Evolutionary conservation across 2,113 vertebrate genomes (phyloP).

Genomic region (Balaeniceps rex): DNA sequence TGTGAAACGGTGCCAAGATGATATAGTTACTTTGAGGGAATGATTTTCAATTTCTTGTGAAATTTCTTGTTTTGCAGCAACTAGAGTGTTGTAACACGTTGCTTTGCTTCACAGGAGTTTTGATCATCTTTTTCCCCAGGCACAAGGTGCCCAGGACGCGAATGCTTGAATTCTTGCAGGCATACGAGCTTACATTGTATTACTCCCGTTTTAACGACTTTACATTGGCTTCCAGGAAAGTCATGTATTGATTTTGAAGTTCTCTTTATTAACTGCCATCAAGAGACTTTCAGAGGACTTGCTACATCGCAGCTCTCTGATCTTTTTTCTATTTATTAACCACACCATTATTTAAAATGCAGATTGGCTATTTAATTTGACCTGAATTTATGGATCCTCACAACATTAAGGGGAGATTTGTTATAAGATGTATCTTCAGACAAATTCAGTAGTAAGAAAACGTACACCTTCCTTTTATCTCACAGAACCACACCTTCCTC

Average conservation of each 20-base stretch:
- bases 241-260: slow-evolving; percentile 8
- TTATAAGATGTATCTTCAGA: not conserved
- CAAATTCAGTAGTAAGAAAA: not conserved
- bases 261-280: slow-evolving; percentile 2
- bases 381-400: not conserved
- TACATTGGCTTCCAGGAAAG: not conserved
- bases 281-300: slow-evolving; percentile 18
- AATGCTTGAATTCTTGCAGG: not conserved
- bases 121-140: not conserved
- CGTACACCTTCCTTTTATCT: not conserved
- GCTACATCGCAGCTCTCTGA: not conserved
- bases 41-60: not conserved
- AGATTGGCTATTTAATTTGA: not conserved
- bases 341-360: not conserved
- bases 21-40: not conserved
- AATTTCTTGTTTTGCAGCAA: not conserved
- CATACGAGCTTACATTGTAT: not conserved
- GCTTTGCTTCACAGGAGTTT: not conserved
- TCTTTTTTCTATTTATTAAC: slow-evolving; percentile 2
- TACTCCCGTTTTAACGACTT: not conserved
- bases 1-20: not conserved
- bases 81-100: not conserved
- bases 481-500: not conserved
- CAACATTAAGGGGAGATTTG: not conserved
- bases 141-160: not conserved